Percentiles rank a stretch among this genome's conserved stretches.
These are phyloP conservation scores for Phaedon cochleariae DNA, from an alignment of 2,888 invertebrate species.

Conservation along the genomic window DNA sequence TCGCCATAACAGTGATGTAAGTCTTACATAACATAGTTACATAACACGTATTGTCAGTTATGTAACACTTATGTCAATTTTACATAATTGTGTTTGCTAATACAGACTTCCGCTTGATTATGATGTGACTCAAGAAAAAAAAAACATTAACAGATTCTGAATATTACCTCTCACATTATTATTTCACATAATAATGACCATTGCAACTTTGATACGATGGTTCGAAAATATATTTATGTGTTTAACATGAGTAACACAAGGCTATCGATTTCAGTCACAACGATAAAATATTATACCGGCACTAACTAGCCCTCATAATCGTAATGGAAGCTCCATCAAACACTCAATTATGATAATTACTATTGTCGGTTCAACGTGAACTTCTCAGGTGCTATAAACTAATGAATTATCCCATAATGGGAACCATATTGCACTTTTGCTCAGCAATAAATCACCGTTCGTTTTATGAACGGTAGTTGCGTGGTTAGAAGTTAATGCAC, in stretches of 20 bases:
- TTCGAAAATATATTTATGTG: too few species aligned
- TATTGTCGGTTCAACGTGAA: neutral
- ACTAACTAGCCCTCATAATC: neutral
- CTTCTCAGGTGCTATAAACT: conserved; percentile 12
- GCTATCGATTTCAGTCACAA: neutral
- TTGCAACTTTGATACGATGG: too few species aligned
- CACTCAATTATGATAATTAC: conserved; percentile 8
- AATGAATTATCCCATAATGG: conserved; percentile 24
- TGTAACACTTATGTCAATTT: too few species aligned
- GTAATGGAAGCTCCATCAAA: neutral
- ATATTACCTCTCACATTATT: too few species aligned
- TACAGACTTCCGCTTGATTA: too few species aligned
- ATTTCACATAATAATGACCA: too few species aligned
- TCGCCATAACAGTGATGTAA: too few species aligned
- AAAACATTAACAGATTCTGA: too few species aligned
- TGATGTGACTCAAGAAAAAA: too few species aligned
- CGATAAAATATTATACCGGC: neutral
- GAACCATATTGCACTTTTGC: conserved; percentile 30
- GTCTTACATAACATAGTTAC: too few species aligned
- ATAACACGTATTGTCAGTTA: too few species aligned
- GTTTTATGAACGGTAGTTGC: conserved; percentile 40
- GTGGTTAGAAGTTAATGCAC: conserved; percentile 43
- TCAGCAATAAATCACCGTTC: conserved; percentile 32
- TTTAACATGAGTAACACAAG: neutral
- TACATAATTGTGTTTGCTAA: too few species aligned